Conservation (phyloP, 1,140 invertebrate genomes). For the Riptortus pedestris region DNA sequence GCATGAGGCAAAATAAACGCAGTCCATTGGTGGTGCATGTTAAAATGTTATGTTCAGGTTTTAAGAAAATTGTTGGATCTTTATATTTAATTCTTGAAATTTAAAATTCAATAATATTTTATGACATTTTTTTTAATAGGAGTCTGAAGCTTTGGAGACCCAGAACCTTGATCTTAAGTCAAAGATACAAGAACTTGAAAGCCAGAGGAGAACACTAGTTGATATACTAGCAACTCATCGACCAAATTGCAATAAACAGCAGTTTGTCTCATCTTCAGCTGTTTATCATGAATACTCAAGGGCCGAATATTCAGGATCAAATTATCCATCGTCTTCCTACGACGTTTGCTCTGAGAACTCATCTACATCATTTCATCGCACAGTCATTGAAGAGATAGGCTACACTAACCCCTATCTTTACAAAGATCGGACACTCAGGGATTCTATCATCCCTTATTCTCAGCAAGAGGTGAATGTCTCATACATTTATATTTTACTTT, state of each 20-base stretch:
- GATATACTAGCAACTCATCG: constrained; percentile 62
- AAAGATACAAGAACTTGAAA: constrained; percentile 66
- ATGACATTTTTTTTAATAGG: too few relatives aligned
- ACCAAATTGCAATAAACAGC: constrained; percentile 54
- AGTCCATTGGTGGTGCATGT: too few relatives aligned
- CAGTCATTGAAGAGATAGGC: background rate
- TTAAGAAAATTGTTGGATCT: too few relatives aligned
- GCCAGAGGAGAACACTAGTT: constrained; percentile 56
- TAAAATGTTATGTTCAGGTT: too few relatives aligned
- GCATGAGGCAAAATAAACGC: too few relatives aligned
- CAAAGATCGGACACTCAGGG: background rate
- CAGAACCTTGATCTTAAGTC: constrained; percentile 75
- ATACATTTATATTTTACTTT: too few relatives aligned
- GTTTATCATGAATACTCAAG: background rate
- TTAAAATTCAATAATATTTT: constrained; percentile 8
- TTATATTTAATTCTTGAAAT: too few relatives aligned
- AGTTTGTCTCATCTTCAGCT: constrained; percentile 33
- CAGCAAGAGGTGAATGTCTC: background rate
- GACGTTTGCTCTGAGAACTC: background rate
- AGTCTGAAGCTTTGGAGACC: constrained; percentile 74
- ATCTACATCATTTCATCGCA: background rate
- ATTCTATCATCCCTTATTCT: background rate
- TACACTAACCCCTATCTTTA: background rate
- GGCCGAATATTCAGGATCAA: background rate
- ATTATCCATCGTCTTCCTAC: constrained; percentile 6